Base-by-base conservation (phyloP, 2,113 vertebrate species). In the Brachypodius melanocephalos region DNA sequence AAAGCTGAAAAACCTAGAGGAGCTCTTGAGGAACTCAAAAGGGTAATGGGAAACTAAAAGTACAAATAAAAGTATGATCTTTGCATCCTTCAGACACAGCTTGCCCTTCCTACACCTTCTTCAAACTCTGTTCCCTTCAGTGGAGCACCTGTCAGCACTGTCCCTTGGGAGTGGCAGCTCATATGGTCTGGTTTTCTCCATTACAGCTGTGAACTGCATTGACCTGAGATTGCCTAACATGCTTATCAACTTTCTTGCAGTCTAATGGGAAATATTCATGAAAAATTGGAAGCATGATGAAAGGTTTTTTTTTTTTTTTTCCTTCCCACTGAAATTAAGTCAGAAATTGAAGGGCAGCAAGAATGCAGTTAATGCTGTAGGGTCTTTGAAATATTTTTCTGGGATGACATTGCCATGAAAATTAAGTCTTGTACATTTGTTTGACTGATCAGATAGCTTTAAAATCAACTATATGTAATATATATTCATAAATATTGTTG, bases 301-400 rank as follows among this genome's bases (percentile, higher is more conserved):
- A 49, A 62, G 14, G 0, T 46, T 6, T n/a, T 54, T 5, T 85
- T 46, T 6, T n/a, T 54, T 5, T 85, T 79, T 54, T 82, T 49
- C 10, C 59, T 80, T 84, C 16, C 40, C 10, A 3, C 16, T 71
- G 20, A 85, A 76, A 24, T 31, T 34, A 19, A 68, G 4, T 38
- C 63, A 75, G 43, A 82, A 73, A 28, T 3, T 0, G 0, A 63
- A 8, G n/a, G 28, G 6, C 28, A 72, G 4, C 3, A 67, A 57
- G 34, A 81, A 62, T 46, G 32, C 17, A 25, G 26, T 81, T 89
- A 48, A 32, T 52, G 20, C 16, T 66, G 9, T 43, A 34, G 19
- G 11, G 11, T 48, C 21, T 63, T 75, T 29, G 8, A 58, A 71
- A 72, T 46, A 3, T 45, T 25, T 66, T 86, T 80, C 31, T 83